phyloP scores from a whole-genome alignment of 2,888 invertebrate species.

The Clepsis dumicolana region DNA sequence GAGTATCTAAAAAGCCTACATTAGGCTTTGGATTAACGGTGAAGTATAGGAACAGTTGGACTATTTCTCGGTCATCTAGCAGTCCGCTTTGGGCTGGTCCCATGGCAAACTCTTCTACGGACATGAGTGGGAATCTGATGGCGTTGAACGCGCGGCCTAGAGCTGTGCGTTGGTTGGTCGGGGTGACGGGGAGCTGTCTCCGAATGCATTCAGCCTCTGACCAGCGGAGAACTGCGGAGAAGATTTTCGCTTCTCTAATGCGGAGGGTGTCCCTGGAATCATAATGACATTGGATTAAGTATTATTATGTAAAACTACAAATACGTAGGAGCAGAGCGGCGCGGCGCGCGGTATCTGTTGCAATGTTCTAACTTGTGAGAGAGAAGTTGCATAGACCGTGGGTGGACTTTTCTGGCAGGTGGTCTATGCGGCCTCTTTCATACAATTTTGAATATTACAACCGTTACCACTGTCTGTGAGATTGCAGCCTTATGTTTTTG shows the following conservation, averaged over 20 bases:
- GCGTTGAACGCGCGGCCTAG: slow-evolving; percentile 90
- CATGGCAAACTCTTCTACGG: slow-evolving; percentile 93
- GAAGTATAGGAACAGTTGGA: slow-evolving; percentile 90
- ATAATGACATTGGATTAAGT: background rate
- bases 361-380: too few relatives aligned
- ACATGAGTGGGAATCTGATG: slow-evolving; percentile 94
- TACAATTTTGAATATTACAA: too few relatives aligned
- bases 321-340: too few relatives aligned
- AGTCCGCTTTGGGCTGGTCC: slow-evolving; percentile 92
- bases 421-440: too few relatives aligned
- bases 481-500: too few relatives aligned
- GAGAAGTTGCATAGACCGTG: too few relatives aligned
- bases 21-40: slow-evolving; percentile 92
- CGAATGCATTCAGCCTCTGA: slow-evolving; percentile 91
- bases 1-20: slow-evolving; percentile 89
- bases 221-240: slow-evolving; percentile 91
- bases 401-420: too few relatives aligned
- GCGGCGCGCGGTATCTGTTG: too few relatives aligned
- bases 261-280: slow-evolving; percentile 89
- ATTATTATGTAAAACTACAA: too few relatives aligned
- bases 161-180: slow-evolving; percentile 89
- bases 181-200: slow-evolving; percentile 87
- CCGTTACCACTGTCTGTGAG: too few relatives aligned
- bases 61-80: slow-evolving; percentile 91
- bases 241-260: slow-evolving; percentile 92